phyloP scores from a whole-genome alignment of 2,888 invertebrate genomes.

The Liopterus haemorrhoidalis region DNA sequence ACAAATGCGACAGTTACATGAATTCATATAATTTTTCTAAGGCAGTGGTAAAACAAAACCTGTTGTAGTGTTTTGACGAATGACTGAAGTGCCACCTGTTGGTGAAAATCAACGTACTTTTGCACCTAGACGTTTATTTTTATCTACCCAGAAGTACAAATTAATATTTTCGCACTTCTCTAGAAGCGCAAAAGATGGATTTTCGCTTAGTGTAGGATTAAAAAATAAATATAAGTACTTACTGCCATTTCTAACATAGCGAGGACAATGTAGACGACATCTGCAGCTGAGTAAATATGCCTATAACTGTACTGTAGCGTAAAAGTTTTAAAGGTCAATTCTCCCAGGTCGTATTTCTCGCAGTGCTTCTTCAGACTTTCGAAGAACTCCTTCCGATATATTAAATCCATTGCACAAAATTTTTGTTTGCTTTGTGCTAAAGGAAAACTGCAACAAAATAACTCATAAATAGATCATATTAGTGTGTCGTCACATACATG shows the following conservation, averaged over 20 bases:
- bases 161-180: constrained; percentile 5
- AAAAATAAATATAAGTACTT: constrained; percentile 33
- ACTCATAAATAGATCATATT: no score
- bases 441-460: constrained; percentile 57
- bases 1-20: no score
- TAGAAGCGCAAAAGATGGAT: constrained; percentile 10
- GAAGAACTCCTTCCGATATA: constrained; percentile 69
- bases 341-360: constrained; percentile 63
- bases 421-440: constrained; percentile 80
- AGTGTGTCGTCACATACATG: no score
- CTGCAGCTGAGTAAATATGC: constrained; percentile 73
- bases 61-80: no score
- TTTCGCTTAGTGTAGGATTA: background rate
- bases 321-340: constrained; percentile 72
- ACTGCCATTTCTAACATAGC: constrained; percentile 72
- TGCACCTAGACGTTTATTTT: no score
- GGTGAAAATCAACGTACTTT: no score
- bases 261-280: constrained; percentile 73
- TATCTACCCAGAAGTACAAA: constrained; percentile 4
- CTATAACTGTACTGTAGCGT: constrained; percentile 75
- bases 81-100: no score
- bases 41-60: no score
- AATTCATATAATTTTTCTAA: no score
- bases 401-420: constrained; percentile 82
- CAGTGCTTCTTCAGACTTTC: constrained; percentile 60